Base-by-base conservation (phyloP, 2,888 invertebrate genomes). In the Nomada goodeniana region DNA sequence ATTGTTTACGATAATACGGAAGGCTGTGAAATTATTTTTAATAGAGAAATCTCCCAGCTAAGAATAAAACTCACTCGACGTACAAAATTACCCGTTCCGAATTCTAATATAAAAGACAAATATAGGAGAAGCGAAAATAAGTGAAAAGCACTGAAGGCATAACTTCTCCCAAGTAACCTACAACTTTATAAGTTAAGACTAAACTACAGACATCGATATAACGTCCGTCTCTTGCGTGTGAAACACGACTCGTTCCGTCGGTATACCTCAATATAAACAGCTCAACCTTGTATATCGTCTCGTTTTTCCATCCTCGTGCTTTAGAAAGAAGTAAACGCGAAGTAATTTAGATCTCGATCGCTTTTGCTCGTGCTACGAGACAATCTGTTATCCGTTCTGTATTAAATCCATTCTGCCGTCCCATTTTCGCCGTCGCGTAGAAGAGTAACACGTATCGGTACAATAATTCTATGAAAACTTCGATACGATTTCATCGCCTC, bases 401-500 rank as follows among this genome's bases (percentile, higher is more conserved):
- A 76, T 76, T 71, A 76, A 80, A 80, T 74, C 71, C 20, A 13
- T 53, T 29, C 50, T 15, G 36, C 57, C 52, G 26, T 60, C 47
- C 20, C 29, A 29, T 53, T 50, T 61, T 73, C 53, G 36, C 44
- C 60, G 71, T 63, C 18, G 10, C 15, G 42, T 59, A 75, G 60
- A 59, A 74, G 29, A 71, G 61, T 26, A 57, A 26, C 50, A 61
- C 11, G 52, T 26, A 60, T 68, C 67, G 23, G 23, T 23, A 50
- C 26, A 44, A 18, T 67, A 69, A 71, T 81, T 71, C 20, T 26
- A 72, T 29, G 29, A 63, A 69, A 68, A 88, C 76, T 55, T 83
- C 86, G 71, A 50, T 26, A 50, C 63, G 57, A 57, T 80, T 53
- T 74, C 78, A 71, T 78, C 84, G 70, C 63, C 72, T 57, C 53